These are phyloP conservation scores for Pissodes strobi DNA, from an alignment of 1,140 invertebrate genomes.

Conservation along the genomic window DNA sequence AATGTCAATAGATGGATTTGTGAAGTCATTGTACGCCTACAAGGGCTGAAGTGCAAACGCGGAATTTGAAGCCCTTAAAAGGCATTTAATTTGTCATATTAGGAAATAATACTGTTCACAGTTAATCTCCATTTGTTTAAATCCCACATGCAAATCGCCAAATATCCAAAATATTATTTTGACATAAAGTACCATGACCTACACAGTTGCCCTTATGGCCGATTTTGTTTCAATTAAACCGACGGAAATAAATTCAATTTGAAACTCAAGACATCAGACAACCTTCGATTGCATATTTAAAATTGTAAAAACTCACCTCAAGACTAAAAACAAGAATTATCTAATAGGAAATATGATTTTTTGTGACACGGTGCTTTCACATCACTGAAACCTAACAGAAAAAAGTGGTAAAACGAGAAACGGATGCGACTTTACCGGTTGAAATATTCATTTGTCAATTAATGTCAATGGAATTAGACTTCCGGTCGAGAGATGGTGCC, in stretches of 20 bases:
- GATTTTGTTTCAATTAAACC: slow-evolving; percentile 1
- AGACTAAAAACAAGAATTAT: slow-evolving; percentile 17
- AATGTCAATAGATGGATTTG: slow-evolving; percentile 7
- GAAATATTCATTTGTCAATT: slow-evolving; percentile 4
- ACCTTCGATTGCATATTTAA: not conserved
- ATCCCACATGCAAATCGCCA: slow-evolving; percentile 1
- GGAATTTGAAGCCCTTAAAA: not conserved
- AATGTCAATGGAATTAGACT: slow-evolving; percentile 10
- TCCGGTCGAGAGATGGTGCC: no score
- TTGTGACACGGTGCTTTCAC: slow-evolving; percentile 24
- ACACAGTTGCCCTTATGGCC: slow-evolving; percentile 25
- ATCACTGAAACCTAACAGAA: slow-evolving; percentile 27
- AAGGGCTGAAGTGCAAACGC: not conserved
- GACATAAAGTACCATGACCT: slow-evolving; percentile 29
- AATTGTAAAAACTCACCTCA: slow-evolving; percentile 14
- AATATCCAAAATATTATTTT: slow-evolving; percentile 16
- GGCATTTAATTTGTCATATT: no score
- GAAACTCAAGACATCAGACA: not conserved
- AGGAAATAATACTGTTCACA: no score
- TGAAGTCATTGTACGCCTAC: slow-evolving; percentile 1
- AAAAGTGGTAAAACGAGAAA: no score
- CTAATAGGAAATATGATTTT: slow-evolving; percentile 25
- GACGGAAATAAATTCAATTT: not conserved
- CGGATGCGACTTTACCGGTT: slow-evolving; percentile 17
- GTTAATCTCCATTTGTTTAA: no score